Evolutionary conservation across 2,888 invertebrate species (phyloP).

Genomic region (Limnephilus auricula): DNA sequence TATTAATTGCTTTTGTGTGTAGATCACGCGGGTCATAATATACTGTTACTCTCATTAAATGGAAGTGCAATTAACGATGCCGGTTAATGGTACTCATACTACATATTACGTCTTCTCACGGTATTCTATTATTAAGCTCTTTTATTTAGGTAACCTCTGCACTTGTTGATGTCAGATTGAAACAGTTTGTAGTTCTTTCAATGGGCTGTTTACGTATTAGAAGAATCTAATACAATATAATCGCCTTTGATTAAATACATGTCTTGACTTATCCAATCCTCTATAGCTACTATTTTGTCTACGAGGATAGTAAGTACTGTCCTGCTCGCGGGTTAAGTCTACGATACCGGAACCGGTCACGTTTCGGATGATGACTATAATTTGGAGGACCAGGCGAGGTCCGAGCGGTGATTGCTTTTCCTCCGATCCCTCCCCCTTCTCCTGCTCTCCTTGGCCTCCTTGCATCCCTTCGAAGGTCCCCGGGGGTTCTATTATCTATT

Average conservation of each 20-base stretch:
- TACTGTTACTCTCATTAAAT: constrained; percentile 6
- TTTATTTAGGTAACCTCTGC: not conserved
- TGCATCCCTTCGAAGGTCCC: constrained; percentile 56
- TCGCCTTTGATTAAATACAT: not conserved
- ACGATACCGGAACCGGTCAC: constrained; percentile 59
- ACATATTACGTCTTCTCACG: not conserved
- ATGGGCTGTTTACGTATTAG: not conserved
- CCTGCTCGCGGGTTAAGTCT: not conserved
- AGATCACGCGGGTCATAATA: not conserved
- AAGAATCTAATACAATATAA: not conserved
- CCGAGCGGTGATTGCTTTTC: constrained; percentile 58
- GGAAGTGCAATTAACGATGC: not conserved
- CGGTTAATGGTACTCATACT: not conserved
- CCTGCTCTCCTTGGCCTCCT: constrained; percentile 29
- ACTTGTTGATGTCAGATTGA: not conserved
- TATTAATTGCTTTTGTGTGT: not conserved
- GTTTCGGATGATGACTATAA: constrained; percentile 61
- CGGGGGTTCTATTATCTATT: constrained; percentile 55
- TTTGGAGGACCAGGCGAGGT: constrained; percentile 57
- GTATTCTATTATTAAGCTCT: not conserved
- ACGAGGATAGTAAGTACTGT: not conserved
- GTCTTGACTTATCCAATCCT: not conserved
- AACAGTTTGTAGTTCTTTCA: not conserved
- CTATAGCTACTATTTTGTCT: not conserved
- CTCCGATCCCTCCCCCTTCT: constrained; percentile 49